Percentiles rank a stretch among this genome's conserved stretches.
phyloP scores from a whole-genome alignment of 2,113 vertebrate species.

The Scatophagus argus region DNA sequence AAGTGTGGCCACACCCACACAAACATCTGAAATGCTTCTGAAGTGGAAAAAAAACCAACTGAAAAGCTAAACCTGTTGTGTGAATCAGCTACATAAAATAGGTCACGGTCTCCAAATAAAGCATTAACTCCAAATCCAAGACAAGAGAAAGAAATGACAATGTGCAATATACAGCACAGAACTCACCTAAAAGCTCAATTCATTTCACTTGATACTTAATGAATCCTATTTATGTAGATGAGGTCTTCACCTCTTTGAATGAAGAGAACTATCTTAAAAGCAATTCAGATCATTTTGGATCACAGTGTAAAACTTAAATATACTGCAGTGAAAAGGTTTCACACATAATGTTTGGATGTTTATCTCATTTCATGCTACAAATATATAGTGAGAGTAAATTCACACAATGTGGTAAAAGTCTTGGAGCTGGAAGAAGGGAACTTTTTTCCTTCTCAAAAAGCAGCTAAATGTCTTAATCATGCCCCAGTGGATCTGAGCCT shows the following conservation, averaged over 20 bases:
- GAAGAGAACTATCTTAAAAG: not conserved
- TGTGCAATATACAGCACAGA: not conserved
- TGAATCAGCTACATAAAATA: slow-evolving; percentile 29
- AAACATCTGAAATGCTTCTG: no score
- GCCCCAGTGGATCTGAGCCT: slow-evolving; percentile 51
- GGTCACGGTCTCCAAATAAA: not conserved
- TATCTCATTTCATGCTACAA: slow-evolving; percentile 16
- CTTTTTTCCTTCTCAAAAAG: slow-evolving; percentile 19
- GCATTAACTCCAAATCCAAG: not conserved
- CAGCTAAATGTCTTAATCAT: slow-evolving; percentile 67
- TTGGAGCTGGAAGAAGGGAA: slow-evolving; percentile 10
- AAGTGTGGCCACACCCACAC: slow-evolving; percentile 62
- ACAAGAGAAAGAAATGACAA: not conserved
- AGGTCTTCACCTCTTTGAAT: not conserved
- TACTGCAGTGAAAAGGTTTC: slow-evolving; percentile 6
- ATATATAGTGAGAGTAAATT: slow-evolving; percentile 7
- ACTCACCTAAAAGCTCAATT: not conserved
- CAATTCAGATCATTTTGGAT: not conserved
- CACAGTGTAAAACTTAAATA: not conserved
- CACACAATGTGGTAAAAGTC: slow-evolving; percentile 2
- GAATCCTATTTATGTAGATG: slow-evolving; percentile 3
- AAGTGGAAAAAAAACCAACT: slow-evolving; percentile 25
- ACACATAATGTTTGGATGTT: slow-evolving; percentile 9
- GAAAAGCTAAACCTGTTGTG: slow-evolving; percentile 31
- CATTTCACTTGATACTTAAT: slow-evolving; percentile 19